These are phyloP conservation scores for Leptopilina drosophilae DNA, from an alignment of 2,888 invertebrate species.

Conservation along the genomic window DNA sequence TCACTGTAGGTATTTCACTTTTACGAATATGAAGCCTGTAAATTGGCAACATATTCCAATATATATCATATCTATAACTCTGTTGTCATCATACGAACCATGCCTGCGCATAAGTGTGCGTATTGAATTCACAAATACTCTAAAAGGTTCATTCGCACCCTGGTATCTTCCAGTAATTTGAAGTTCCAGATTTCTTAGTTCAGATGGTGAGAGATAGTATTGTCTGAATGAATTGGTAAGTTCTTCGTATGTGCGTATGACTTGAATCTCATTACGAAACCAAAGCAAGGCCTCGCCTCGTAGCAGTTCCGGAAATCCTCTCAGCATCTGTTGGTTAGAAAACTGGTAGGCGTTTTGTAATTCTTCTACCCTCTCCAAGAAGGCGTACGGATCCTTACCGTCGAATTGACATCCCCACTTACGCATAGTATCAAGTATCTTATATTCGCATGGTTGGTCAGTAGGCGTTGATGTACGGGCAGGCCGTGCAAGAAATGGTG, in stretches of 20 bases:
- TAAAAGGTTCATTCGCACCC: background rate
- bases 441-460: too few relatives aligned
- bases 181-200: background rate
- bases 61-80: background rate
- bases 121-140: background rate
- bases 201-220: background rate
- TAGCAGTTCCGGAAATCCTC: too few relatives aligned
- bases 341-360: too few relatives aligned
- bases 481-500: too few relatives aligned
- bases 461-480: too few relatives aligned
- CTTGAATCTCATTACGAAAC: background rate
- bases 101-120: background rate
- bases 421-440: too few relatives aligned
- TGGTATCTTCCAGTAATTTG: background rate
- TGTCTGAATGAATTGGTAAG: background rate
- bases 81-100: background rate
- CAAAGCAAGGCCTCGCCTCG: background rate
- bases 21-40: background rate
- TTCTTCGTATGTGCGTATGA: background rate
- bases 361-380: too few relatives aligned
- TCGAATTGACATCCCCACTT: too few relatives aligned
- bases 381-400: too few relatives aligned
- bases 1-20: background rate
- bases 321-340: too few relatives aligned
- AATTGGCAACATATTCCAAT: background rate